phyloP scores from a whole-genome alignment of 2,888 invertebrate genomes.

The Ormyrus pomaceus region DNA sequence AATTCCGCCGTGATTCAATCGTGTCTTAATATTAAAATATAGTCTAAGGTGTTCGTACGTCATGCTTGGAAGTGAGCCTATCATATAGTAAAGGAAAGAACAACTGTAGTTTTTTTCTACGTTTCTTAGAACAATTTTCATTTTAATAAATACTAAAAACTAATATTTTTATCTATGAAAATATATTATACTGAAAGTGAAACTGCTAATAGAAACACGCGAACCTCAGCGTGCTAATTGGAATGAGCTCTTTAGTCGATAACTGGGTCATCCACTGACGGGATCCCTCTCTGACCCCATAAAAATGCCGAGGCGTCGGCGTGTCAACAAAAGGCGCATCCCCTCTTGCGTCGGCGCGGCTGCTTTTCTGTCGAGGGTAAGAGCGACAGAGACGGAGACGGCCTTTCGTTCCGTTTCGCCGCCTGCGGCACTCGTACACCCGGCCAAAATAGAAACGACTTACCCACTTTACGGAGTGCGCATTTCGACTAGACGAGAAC shows the following conservation, averaged over 20 bases:
- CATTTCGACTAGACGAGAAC: constrained; percentile 40
- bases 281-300: not conserved
- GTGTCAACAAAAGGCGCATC: constrained; percentile 33
- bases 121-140: too few species aligned
- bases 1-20: not conserved
- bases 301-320: not conserved
- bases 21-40: too few species aligned
- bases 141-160: too few species aligned
- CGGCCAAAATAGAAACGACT: constrained; percentile 53
- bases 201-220: too few species aligned
- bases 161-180: too few species aligned
- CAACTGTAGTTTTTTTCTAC: too few species aligned
- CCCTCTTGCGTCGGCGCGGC: not conserved
- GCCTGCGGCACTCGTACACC: constrained; percentile 17
- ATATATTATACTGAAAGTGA: too few species aligned
- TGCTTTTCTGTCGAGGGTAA: not conserved
- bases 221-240: too few species aligned
- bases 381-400: constrained; percentile 8
- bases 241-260: too few species aligned
- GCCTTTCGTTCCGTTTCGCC: constrained; percentile 45
- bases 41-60: too few species aligned
- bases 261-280: not conserved
- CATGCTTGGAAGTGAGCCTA: too few species aligned
- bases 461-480: constrained; percentile 47
- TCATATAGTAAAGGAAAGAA: too few species aligned